Evolutionary conservation across 2,888 invertebrate genomes (phyloP).

Genomic region (Agrotis segetum): DNA sequence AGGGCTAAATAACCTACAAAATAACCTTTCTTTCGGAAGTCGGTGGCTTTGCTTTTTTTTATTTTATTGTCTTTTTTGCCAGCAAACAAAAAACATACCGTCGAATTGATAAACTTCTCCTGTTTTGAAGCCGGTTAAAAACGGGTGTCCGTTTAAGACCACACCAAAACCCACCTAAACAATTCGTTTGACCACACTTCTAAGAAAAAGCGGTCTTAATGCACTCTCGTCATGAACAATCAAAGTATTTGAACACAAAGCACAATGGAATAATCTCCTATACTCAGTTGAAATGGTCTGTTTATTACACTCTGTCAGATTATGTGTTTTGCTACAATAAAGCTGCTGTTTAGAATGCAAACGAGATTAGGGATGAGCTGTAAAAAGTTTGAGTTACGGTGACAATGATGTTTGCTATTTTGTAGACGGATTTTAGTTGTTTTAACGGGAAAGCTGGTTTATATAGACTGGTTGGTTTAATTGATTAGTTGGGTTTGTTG

Average conservation of each 20-base stretch:
- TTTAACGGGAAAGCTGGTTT: slow-evolving; percentile 10
- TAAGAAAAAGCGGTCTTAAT: slow-evolving; percentile 34
- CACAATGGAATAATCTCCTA: slow-evolving; percentile 56
- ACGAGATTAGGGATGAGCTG: slow-evolving; percentile 58
- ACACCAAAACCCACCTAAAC: not conserved
- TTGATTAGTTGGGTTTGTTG: slow-evolving; percentile 11
- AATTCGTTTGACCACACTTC: slow-evolving; percentile 25
- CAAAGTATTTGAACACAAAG: slow-evolving; percentile 48
- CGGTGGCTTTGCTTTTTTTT: too few relatives aligned
- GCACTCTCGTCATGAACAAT: slow-evolving; percentile 40
- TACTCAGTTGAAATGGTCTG: slow-evolving; percentile 47
- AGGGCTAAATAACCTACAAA: too few relatives aligned
- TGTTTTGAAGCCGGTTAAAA: too few relatives aligned
- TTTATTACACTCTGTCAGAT: slow-evolving; percentile 55
- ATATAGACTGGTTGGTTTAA: slow-evolving; percentile 28
- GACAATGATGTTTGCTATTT: slow-evolving; percentile 46
- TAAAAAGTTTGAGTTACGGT: slow-evolving; percentile 56
- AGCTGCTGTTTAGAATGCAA: slow-evolving; percentile 60
- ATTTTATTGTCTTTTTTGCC: too few relatives aligned
- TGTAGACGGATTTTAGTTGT: slow-evolving; percentile 23
- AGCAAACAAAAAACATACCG: too few relatives aligned
- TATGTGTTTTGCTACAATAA: slow-evolving; percentile 54
- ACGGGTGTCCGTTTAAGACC: slow-evolving; percentile 20
- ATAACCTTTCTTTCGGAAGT: too few relatives aligned
- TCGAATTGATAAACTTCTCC: too few relatives aligned